phyloP scores from a whole-genome alignment of 2,113 vertebrate genomes.

The Canis aureus region DNA sequence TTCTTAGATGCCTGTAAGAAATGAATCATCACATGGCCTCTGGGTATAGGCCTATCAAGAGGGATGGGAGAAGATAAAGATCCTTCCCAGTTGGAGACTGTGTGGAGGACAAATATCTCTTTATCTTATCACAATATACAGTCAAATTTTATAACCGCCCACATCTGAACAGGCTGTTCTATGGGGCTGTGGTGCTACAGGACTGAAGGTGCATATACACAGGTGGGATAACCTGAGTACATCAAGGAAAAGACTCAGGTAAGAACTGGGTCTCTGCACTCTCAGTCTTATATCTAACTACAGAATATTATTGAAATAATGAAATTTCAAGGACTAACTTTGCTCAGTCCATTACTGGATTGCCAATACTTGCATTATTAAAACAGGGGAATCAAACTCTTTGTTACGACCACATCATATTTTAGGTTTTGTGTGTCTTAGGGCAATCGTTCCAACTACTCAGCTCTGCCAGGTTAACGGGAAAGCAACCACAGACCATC shows the following conservation, averaged over 20 bases:
- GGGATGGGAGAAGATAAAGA: not conserved
- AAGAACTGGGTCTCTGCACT: not conserved
- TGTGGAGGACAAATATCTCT: not conserved
- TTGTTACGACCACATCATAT: not conserved
- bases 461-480: not conserved
- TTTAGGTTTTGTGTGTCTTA: constrained; percentile 32
- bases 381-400: not conserved
- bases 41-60: not conserved
- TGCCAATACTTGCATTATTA: constrained; percentile 30
- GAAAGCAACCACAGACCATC: constrained; percentile 15
- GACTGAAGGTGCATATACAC: not conserved
- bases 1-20: constrained; percentile 29
- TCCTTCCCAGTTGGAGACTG: not conserved
- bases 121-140: not conserved
- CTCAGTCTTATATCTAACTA: not conserved
- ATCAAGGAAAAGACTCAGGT: not conserved
- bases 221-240: not conserved
- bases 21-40: not conserved
- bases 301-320: constrained; percentile 58
- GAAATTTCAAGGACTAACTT: constrained; percentile 14
- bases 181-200: not conserved
- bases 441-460: not conserved
- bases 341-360: not conserved
- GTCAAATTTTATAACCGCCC: not conserved
- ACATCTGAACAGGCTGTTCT: not conserved